Evolutionary conservation across 2,797 vertebrate genomes (phyloP), one percentile per base, ranked within the genome.

Genomic region (Aselliscus stoliczkanus): DNA sequence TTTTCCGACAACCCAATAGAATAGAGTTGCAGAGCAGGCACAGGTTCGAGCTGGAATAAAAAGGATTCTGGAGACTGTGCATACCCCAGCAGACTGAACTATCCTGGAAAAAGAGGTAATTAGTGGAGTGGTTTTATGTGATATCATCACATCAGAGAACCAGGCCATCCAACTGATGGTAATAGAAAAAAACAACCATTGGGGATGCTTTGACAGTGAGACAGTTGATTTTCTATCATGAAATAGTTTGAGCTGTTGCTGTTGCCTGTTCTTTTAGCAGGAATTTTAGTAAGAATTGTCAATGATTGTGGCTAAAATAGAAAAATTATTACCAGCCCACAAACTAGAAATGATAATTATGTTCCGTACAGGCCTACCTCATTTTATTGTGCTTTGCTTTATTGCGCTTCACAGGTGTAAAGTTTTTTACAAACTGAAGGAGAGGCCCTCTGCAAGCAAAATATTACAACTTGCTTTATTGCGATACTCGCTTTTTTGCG

Each of bases 231-330:
- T 1, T 99, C 58, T 98, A 90, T 1, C 96, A 98, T 0, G 97
- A 97, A 6, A 94, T 99, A 67, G 98, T 98, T 58, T 75, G 99
- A 79, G 98, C 95, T 12, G 4, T 99, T 0, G 29, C 95, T 31
- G 90, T 99, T 0, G n/a, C 95, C 95, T n/a, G 92, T 99, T 34
- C 97, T 99, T 69, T 92, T 98, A 70, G 96, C 44, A 27, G 99
- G 99, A 54, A 80, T 99, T 80, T 87, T 98, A 83, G 58, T 98
- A 25, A 98, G 98, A 88, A 52, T 99, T 50, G 95, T 98, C 56
- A 97, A 37, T 0, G 82, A 96, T 44, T 85, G 76, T 0, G 75
- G 97, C 23, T 98, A 97, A 94, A n/a, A 47, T 2, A 27, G 90
- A 72, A 72, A 25, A 54, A 18, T 34, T 5, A 39, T 54, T 42